Evolutionary conservation across 2,797 vertebrate genomes (phyloP), one percentile per base, ranked within the genome.

Genomic region (Pogonophryne albipinna): DNA sequence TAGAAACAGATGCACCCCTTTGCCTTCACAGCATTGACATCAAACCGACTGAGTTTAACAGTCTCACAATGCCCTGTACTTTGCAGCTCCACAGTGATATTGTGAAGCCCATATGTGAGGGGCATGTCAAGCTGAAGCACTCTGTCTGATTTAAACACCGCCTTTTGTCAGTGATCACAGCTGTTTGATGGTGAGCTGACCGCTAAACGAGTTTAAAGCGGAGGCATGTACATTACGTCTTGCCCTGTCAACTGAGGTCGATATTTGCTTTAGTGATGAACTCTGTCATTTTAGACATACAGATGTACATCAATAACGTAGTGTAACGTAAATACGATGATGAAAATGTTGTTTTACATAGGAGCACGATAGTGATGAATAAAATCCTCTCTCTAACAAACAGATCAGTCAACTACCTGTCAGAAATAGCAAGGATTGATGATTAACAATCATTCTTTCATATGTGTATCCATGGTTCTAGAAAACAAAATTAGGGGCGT

Each of bases 21-120:
- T 49, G 16, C 6, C 2, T 12, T 3, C 17, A 12, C 12, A 12
- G 11, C 10, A 41, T 55, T 31, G 0, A 61, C 34, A 64, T 31
- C 0, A 70, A 63, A 19, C 38, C 11, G 4, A 31, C 6, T 50
- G 14, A 64, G 16, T 14, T 2, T 14, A 23, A 16, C 10, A 42
- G 3, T 6, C 5, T 7, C 34, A 38, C 34, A 38, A 38, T 5
- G 5, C 15, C 9, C 58, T 1, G 12, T 10, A 78, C 46, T 82
- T 86, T 86, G 56, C 49, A 66, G 77, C 50, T 59, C 14, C 51
- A 10, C 41, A 56, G 12, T 65, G 45, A 6, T 72, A 1, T 59
- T 45, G 27, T 46, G 44, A 44, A 55, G 20, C 34, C 45, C 41
- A 63, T 23, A 41, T 65, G 47, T 63, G 4, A 45, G 5, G 68